These are phyloP conservation scores for Melinaea marsaeus DNA, from an alignment of 2,888 invertebrate species.

Conservation along the genomic window DNA sequence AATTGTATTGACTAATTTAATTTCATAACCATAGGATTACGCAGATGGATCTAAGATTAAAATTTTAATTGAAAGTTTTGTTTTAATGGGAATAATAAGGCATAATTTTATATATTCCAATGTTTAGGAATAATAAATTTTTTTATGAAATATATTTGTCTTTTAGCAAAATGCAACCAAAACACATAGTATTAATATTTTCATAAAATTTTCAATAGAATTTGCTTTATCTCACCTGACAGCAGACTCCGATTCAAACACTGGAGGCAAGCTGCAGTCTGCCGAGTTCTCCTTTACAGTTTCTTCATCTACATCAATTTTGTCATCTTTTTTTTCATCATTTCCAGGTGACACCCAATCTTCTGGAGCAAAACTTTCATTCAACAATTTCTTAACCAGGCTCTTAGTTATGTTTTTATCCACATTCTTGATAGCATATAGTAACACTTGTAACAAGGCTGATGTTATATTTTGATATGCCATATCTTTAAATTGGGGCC, in stretches of 20 bases:
- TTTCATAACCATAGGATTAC: too few relatives aligned
- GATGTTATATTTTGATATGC: conserved; percentile 84
- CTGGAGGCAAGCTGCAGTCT: conserved; percentile 70
- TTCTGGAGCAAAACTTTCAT: conserved; percentile 79
- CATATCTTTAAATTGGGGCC: conserved; percentile 88
- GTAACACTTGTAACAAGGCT: conserved; percentile 82
- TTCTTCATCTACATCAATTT: conserved; percentile 40
- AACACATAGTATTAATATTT: neutral
- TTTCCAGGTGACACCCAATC: conserved; percentile 48
- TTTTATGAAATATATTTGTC: too few relatives aligned
- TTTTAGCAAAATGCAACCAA: neutral
- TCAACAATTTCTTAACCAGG: conserved; percentile 79
- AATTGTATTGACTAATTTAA: too few relatives aligned
- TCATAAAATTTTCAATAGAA: neutral
- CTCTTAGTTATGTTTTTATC: conserved; percentile 75
- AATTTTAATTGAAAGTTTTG: too few relatives aligned
- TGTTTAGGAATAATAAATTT: too few relatives aligned
- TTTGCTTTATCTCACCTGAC: conserved; percentile 58
- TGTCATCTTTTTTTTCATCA: conserved; percentile 48
- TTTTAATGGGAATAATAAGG: too few relatives aligned
- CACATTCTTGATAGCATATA: conserved; percentile 79
- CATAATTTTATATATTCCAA: too few relatives aligned
- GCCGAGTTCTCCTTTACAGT: conserved; percentile 28
- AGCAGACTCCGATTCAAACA: conserved; percentile 80
- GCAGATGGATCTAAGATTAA: too few relatives aligned